phyloP scores from a whole-genome alignment of 1,140 invertebrate species.

The Pseudomyrmex pallidus region DNA sequence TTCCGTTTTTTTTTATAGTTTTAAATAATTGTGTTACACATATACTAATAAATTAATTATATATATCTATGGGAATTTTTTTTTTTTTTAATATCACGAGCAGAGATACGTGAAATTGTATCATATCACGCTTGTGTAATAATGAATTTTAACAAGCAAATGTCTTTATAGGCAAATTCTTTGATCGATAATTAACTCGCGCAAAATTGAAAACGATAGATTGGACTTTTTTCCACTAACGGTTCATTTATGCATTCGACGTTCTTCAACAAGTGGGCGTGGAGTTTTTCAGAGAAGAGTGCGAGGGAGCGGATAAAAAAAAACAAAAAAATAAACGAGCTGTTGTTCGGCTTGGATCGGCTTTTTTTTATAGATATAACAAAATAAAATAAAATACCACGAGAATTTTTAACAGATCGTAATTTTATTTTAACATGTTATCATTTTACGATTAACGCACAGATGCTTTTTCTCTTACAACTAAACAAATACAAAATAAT shows the following conservation, averaged over 20 bases:
- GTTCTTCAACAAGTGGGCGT: conserved; percentile 2
- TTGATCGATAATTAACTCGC: background rate
- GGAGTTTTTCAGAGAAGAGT: background rate
- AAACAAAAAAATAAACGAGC: background rate
- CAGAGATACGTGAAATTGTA: background rate
- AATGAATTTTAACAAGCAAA: background rate
- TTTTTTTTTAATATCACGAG: background rate
- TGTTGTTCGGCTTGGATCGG: background rate
- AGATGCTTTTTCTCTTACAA: background rate
- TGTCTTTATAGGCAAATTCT: background rate
- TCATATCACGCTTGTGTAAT: background rate
- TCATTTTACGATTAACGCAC: conserved; percentile 7
- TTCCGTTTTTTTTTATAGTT: background rate
- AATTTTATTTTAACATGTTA: conserved; percentile 27
- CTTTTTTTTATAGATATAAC: background rate
- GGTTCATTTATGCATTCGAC: background rate
- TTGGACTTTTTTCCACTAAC: background rate
- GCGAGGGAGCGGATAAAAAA: background rate
- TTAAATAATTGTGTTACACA: background rate
- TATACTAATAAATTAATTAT: background rate
- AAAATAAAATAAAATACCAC: background rate
- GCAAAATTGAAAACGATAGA: background rate
- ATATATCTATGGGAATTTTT: background rate
- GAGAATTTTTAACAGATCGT: background rate
- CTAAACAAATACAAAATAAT: conserved; percentile 29